These are phyloP conservation scores for Battus philenor DNA, from an alignment of 1,140 invertebrate species.

Conservation along the genomic window DNA sequence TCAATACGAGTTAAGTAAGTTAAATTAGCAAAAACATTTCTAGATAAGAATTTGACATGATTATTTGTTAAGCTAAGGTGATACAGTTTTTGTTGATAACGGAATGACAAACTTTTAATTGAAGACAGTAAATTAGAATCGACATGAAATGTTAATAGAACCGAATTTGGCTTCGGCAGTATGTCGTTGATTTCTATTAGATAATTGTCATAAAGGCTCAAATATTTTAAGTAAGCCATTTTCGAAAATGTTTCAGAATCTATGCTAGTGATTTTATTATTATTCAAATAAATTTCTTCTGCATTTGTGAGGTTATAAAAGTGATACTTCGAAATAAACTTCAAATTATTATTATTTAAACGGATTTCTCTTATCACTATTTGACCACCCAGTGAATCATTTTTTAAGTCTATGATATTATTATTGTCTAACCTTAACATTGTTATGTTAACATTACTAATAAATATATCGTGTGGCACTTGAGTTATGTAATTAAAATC, in stretches of 20 bases:
- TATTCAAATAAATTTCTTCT: conserved; percentile 59
- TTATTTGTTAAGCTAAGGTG: conserved; percentile 56
- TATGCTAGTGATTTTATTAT: conserved; percentile 61
- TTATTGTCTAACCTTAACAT: conserved; percentile 71
- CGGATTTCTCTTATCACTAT: conserved; percentile 47
- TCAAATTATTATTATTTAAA: conserved; percentile 59
- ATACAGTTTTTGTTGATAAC: conserved; percentile 45
- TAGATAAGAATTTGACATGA: conserved; percentile 55
- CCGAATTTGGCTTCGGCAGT: conserved; percentile 51
- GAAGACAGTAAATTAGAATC: conserved; percentile 49
- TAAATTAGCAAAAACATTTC: conserved; percentile 53
- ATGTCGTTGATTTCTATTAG: conserved; percentile 51
- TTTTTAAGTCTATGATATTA: conserved; percentile 58
- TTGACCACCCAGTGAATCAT: conserved; percentile 49
- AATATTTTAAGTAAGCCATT: conserved; percentile 49
- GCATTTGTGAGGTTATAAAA: conserved; percentile 47
- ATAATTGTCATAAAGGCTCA: conserved; percentile 57
- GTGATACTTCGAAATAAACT: conserved; percentile 44
- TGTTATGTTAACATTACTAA: conserved; percentile 57
- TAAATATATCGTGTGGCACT: conserved; percentile 70
- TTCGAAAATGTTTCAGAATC: conserved; percentile 50
- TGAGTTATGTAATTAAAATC: conserved; percentile 68
- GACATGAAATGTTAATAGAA: conserved; percentile 46
- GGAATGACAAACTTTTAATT: conserved; percentile 48
- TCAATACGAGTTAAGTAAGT: conserved; percentile 50